Conservation (phyloP, 1,140 invertebrate species). For the Pentalonia nigronervosa region DNA sequence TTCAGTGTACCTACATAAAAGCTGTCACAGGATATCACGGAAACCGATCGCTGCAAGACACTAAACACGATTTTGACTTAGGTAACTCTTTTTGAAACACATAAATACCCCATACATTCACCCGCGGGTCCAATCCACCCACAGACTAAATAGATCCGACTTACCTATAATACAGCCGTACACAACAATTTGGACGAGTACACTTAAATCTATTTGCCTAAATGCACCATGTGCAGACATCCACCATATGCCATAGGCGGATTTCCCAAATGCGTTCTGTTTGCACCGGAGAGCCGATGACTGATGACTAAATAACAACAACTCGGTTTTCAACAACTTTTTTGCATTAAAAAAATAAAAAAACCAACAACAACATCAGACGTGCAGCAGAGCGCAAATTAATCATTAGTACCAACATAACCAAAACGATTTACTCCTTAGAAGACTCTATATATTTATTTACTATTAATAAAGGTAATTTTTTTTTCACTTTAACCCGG, state of each 20-base stretch:
- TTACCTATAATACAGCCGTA: not conserved
- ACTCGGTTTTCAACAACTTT: not conserved
- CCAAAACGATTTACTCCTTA: not conserved
- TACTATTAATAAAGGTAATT: not conserved
- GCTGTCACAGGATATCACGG: not conserved
- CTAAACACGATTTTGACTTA: not conserved
- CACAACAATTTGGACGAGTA: not conserved
- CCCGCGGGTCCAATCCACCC: not conserved
- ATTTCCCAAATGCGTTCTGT: not conserved
- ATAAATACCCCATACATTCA: not conserved
- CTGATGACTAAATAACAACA: no score
- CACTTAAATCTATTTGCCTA: not conserved
- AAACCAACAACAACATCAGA: not conserved
- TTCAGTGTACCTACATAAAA: not conserved
- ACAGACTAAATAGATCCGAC: not conserved
- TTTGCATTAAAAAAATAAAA: not conserved
- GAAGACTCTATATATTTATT: not conserved
- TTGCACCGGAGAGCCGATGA: not conserved
- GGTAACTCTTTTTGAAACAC: not conserved
- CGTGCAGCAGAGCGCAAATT: no score
- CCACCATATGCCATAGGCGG: not conserved
- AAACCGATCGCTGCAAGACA: no score
- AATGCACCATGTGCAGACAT: not conserved
- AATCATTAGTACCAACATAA: not conserved
- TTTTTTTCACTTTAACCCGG: not conserved